phyloP scores from a whole-genome alignment of 2,797 vertebrate species.

The Betta splendens region DNA sequence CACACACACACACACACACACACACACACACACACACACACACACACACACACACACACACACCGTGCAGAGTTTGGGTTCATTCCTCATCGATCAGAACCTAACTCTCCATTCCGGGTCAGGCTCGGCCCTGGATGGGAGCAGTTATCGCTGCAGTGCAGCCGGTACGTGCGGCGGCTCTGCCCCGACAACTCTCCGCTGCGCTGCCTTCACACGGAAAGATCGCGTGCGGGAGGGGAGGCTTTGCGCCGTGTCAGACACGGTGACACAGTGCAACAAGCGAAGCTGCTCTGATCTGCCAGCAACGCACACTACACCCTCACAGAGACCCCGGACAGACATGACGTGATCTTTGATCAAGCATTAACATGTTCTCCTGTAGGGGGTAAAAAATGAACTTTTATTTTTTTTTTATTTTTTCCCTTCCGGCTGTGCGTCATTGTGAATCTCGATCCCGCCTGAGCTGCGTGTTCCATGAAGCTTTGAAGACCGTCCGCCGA shows the following conservation, averaged over 20 bases:
- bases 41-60: conserved; percentile 40
- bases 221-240: conserved; percentile 59
- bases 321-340: too few relatives aligned
- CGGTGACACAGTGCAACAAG: too few relatives aligned
- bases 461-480: conserved; percentile 25
- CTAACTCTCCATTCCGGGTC: too few relatives aligned
- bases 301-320: too few relatives aligned
- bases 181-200: conserved; percentile 73
- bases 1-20: conserved; percentile 25
- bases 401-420: too few relatives aligned
- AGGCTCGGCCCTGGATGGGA: conserved; percentile 17
- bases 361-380: too few relatives aligned
- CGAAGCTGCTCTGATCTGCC: too few relatives aligned
- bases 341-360: too few relatives aligned
- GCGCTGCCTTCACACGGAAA: conserved; percentile 78
- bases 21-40: conserved; percentile 25
- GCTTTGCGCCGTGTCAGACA: conserved; percentile 30
- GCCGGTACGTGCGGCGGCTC: conserved; percentile 66
- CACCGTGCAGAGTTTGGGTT: not conserved
- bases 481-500: too few relatives aligned
- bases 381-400: too few relatives aligned
- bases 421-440: not conserved
- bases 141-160: conserved; percentile 74
- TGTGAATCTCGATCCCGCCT: conserved; percentile 15
- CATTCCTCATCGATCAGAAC: too few relatives aligned